Evolutionary conservation across 1,140 invertebrate species (phyloP).

Genomic region (Branchinecta lynchi): DNA sequence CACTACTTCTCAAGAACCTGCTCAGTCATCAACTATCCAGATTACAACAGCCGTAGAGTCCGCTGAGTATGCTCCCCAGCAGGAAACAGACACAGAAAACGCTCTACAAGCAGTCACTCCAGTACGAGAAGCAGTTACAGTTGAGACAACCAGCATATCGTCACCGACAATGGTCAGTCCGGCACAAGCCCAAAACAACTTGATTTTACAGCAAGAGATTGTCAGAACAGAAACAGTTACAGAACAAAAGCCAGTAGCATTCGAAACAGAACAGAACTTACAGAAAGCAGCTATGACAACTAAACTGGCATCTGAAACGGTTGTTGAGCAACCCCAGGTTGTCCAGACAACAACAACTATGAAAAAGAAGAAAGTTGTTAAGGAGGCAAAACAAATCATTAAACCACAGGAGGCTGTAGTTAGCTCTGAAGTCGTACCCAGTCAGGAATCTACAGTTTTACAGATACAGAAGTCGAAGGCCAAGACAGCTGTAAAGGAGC

Average conservation of each 20-base stretch:
- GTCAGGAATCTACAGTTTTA: neutral
- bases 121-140: no score
- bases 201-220: no score
- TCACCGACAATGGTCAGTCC: no score
- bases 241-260: conserved; percentile 20
- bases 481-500: neutral
- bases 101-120: no score
- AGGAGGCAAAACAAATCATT: conserved; percentile 27
- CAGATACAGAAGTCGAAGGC: neutral
- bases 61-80: no score
- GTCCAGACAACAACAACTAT: conserved; percentile 22
- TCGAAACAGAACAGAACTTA: conserved; percentile 30
- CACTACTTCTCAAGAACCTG: no score
- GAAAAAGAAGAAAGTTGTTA: conserved; percentile 27
- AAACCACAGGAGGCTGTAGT: neutral
- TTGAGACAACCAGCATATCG: no score
- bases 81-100: no score
- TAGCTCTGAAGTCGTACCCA: neutral
- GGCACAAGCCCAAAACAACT: no score
- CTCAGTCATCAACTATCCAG: no score
- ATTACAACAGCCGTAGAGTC: no score
- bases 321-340: conserved; percentile 20
- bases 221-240: neutral
- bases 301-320: conserved; percentile 23
- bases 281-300: conserved; percentile 28